Percentiles rank a stretch among this genome's conserved stretches.
phyloP scores from a whole-genome alignment of 2,113 vertebrate genomes.

The Alexandromys fortis region DNA sequence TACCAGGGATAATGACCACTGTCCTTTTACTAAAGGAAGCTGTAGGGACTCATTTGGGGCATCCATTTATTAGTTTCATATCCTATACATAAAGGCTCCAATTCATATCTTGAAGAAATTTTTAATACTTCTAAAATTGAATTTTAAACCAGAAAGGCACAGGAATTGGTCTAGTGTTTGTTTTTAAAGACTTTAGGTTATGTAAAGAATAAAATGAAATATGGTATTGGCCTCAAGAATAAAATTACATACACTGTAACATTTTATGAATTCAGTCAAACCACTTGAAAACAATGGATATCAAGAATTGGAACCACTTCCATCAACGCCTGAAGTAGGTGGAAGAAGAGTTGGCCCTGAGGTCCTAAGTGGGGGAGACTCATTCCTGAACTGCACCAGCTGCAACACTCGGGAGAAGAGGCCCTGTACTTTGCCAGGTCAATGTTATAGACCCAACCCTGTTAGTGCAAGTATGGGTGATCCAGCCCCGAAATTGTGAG shows the following conservation, averaged over 20 bases:
- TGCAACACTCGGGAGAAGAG: not conserved
- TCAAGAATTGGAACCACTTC: not conserved
- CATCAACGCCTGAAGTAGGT: not conserved
- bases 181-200: not conserved
- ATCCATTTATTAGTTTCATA: not conserved
- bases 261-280: not conserved
- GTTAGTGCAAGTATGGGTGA: not conserved
- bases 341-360: not conserved
- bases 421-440: not conserved
- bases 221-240: not conserved
- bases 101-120: not conserved
- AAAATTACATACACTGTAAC: not conserved
- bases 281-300: not conserved
- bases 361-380: not conserved
- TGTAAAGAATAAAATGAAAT: constrained; percentile 15
- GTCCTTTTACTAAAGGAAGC: not conserved
- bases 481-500: not conserved
- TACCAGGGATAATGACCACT: not conserved
- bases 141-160: not conserved
- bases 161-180: not conserved
- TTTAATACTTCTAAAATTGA: not conserved
- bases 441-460: not conserved
- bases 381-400: not conserved
- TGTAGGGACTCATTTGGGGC: not conserved
- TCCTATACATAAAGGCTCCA: not conserved